A percentile compares a stretch with the other conserved stretches of the same genome.
Evolutionary conservation across 2,797 vertebrate species (phyloP).

Genomic region (Poliocrania exsul): DNA sequence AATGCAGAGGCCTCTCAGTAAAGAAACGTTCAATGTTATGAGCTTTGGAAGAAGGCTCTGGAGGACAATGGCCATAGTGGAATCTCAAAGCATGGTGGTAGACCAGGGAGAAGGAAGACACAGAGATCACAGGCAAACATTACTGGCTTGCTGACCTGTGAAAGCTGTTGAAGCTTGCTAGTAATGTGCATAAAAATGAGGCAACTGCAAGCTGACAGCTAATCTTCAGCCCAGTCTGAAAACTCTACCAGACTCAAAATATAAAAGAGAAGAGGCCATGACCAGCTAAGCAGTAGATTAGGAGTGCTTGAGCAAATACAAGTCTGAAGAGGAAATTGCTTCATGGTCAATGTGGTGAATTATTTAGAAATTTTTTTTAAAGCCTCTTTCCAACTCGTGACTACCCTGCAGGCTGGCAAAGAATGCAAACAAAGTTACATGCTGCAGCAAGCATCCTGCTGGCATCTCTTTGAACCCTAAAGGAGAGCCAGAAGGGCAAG

Average conservation of each 20-base stretch:
- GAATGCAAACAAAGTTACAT: background rate
- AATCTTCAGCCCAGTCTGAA: background rate
- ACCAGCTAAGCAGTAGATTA: background rate
- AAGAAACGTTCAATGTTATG: background rate
- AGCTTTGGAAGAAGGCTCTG: background rate
- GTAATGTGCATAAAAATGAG: background rate
- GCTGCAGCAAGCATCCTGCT: background rate
- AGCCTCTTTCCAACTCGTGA: background rate
- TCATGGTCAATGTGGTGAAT: background rate
- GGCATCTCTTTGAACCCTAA: background rate
- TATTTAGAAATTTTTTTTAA: background rate
- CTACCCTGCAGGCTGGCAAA: background rate
- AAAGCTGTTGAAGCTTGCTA: background rate
- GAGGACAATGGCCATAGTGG: background rate
- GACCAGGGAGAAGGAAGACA: background rate
- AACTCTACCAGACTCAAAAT: background rate
- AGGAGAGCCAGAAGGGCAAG: background rate
- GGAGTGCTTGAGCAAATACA: background rate
- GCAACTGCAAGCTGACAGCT: background rate
- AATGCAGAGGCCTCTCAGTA: background rate
- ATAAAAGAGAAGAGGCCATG: background rate
- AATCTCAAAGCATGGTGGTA: background rate
- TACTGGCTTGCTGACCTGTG: background rate
- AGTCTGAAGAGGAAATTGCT: background rate
- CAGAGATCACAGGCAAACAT: background rate